These are phyloP conservation scores for Emydoidea blandingii DNA, from an alignment of 2,797 vertebrate genomes.

Conservation along the genomic window DNA sequence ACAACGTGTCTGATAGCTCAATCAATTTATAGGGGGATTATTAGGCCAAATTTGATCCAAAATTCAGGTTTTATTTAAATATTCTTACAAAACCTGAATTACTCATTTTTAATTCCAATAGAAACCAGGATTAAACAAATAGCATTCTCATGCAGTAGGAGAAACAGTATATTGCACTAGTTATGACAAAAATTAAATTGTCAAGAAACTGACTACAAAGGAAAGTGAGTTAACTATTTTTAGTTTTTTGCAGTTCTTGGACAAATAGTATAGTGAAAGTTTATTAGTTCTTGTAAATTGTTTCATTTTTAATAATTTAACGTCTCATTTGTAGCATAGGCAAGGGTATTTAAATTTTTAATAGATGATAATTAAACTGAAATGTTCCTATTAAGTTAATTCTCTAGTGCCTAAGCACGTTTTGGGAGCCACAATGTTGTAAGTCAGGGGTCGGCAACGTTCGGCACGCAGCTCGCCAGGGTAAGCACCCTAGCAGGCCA, in stretches of 20 bases:
- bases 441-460: too few species aligned
- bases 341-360: not conserved
- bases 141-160: not conserved
- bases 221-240: not conserved
- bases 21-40: not conserved
- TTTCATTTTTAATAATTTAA: not conserved
- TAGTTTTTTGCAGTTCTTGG: not conserved
- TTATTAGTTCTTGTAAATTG: not conserved
- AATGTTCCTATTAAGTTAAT: not conserved
- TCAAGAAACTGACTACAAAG: not conserved
- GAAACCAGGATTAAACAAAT: not conserved
- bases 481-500: too few species aligned
- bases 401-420: not conserved
- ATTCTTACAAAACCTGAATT: not conserved
- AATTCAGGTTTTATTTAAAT: not conserved
- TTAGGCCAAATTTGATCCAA: not conserved
- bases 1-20: not conserved
- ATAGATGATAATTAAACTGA: not conserved
- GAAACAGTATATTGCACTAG: fast-evolving
- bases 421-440: not conserved
- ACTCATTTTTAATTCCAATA: not conserved
- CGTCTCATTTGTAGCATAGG: not conserved
- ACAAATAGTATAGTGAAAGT: not conserved
- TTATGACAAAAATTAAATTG: not conserved
- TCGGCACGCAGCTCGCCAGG: too few species aligned